Evolutionary conservation across 2,113 vertebrate species (phyloP).

Genomic region (Syngnathus scovelli): DNA sequence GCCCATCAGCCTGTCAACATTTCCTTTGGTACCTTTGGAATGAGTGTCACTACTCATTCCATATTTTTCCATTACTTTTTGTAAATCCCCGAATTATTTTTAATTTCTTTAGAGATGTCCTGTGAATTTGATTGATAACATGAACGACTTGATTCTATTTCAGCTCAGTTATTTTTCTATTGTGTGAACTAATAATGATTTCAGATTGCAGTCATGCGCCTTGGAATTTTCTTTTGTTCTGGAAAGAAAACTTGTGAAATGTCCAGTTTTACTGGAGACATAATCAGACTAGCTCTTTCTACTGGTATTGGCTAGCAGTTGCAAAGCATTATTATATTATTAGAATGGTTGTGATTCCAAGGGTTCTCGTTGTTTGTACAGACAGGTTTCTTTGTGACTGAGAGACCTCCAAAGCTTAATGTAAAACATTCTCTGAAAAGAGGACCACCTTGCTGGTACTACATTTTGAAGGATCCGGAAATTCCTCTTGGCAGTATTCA

Average conservation of each 20-base stretch:
- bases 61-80: too few relatives aligned
- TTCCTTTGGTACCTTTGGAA: neutral
- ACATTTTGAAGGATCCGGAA: neutral
- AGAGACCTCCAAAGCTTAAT: too few relatives aligned
- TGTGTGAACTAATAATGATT: neutral
- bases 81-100: too few relatives aligned
- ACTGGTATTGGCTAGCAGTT: neutral
- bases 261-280: neutral
- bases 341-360: neutral
- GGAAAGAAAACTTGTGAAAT: neutral
- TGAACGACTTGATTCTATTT: neutral
- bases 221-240: neutral
- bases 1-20: neutral
- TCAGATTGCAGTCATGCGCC: neutral
- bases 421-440: neutral
- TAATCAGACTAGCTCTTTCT: neutral
- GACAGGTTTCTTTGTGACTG: too few relatives aligned
- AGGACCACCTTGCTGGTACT: neutral
- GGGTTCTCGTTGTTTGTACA: neutral
- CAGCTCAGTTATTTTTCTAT: neutral
- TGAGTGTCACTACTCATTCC: neutral
- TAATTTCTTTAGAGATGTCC: too few relatives aligned
- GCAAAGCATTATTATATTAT: neutral
- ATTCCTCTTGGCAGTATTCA: neutral
- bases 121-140: neutral